These are phyloP conservation scores for Mormyrops attenuatus DNA, from an alignment of 2,797 vertebrate species.

Conservation along the genomic window DNA sequence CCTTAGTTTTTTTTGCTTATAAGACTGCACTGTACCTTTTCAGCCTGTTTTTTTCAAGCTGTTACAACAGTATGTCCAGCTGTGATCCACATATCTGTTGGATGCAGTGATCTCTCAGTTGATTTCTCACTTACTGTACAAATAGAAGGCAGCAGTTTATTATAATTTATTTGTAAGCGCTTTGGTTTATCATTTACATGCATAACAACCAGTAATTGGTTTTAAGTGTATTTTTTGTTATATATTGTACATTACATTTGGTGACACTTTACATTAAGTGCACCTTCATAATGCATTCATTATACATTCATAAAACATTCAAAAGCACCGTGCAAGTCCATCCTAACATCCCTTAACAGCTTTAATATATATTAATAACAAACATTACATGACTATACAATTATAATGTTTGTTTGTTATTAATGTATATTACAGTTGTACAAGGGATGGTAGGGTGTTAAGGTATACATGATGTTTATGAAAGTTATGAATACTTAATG, in stretches of 20 bases:
- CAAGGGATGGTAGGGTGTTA: no score
- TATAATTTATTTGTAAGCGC: neutral
- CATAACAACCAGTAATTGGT: neutral
- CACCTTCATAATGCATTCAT: no score
- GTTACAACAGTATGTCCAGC: neutral
- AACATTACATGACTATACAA: no score
- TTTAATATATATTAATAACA: no score
- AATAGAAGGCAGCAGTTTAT: neutral
- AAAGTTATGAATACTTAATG: no score
- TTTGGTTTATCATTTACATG: neutral
- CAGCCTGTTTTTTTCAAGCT: neutral
- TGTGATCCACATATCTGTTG: neutral
- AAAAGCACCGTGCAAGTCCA: no score
- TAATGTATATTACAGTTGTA: no score
- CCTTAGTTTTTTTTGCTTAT: slow-evolving; percentile 20
- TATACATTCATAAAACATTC: no score
- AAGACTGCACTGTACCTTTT: neutral
- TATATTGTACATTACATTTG: neutral
- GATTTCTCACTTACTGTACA: neutral
- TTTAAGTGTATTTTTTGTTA: neutral
- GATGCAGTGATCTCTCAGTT: neutral
- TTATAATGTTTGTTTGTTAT: no score
- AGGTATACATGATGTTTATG: no score
- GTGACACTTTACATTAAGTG: no score
- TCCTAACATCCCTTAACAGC: no score